Percentiles rank a stretch among this genome's conserved stretches.
Conservation (phyloP, 2,113 vertebrate genomes). For the Mustelus asterias region DNA sequence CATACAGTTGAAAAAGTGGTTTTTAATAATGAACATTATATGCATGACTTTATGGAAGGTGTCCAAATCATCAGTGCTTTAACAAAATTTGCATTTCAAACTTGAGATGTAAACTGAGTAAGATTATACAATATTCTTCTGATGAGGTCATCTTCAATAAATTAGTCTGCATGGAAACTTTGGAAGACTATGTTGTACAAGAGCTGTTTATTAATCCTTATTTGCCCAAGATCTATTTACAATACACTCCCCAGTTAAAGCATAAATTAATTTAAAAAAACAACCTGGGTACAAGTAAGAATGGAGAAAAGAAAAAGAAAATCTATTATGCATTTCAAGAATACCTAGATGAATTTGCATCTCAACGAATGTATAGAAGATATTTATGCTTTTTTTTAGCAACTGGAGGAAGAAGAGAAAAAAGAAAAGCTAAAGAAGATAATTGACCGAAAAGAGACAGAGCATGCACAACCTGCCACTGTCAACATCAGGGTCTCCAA, state of each 20-base stretch:
- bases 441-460: background rate
- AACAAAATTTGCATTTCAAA: background rate
- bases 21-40: background rate
- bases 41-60: background rate
- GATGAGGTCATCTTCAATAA: background rate
- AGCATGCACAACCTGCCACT: slow-evolving; percentile 40
- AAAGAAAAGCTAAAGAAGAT: background rate
- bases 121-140: background rate
- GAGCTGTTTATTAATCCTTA: background rate
- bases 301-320: background rate
- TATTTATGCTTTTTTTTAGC: slow-evolving; percentile 40
- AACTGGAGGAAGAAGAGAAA: slow-evolving; percentile 41
- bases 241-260: background rate
- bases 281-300: background rate
- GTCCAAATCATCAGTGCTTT: background rate
- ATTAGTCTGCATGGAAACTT: background rate
- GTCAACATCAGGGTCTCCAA: slow-evolving; percentile 35
- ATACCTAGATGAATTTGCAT: background rate
- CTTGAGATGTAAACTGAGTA: background rate
- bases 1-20: background rate
- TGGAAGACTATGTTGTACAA: background rate
- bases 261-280: background rate
- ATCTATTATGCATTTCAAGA: background rate
- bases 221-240: background rate
- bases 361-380: background rate